Conservation (phyloP, 1,140 invertebrate species). For the Caenorhabditis briggsae region DNA sequence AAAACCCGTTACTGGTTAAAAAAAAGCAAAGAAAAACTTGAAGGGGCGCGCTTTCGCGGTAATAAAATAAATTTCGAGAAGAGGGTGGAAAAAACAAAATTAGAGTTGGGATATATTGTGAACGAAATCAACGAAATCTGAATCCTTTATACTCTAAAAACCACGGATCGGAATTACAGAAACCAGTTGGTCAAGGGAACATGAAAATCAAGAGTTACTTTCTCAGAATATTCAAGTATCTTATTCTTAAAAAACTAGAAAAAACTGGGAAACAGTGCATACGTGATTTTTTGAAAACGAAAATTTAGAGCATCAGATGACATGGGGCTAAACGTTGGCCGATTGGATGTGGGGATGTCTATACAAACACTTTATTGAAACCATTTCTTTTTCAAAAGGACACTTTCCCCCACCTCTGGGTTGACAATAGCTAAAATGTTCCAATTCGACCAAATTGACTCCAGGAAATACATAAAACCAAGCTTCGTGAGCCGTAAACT, state of each 20-base stretch:
- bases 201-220: too few species aligned
- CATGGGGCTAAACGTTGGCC: not conserved
- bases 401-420: not conserved
- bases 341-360: not conserved
- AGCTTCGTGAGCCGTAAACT: not conserved
- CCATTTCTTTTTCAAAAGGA: not conserved
- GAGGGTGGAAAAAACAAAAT: constrained; percentile 31
- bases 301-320: not conserved
- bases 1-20: constrained; percentile 20
- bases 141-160: too few species aligned
- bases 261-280: too few species aligned
- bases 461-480: not conserved
- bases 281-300: not conserved
- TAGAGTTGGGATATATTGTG: not conserved
- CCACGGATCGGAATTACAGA: too few species aligned
- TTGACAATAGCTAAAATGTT: too few species aligned
- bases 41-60: not conserved
- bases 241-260: too few species aligned
- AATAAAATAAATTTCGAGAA: constrained; percentile 33
- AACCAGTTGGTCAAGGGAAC: too few species aligned
- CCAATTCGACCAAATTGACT: not conserved
- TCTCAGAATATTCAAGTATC: too few species aligned
- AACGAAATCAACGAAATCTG: too few species aligned
- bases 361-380: constrained; percentile 7
- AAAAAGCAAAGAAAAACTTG: constrained; percentile 14